Evolutionary conservation across 2,113 vertebrate genomes (phyloP).

Genomic region (Brachyhypopomus occidentalis): DNA sequence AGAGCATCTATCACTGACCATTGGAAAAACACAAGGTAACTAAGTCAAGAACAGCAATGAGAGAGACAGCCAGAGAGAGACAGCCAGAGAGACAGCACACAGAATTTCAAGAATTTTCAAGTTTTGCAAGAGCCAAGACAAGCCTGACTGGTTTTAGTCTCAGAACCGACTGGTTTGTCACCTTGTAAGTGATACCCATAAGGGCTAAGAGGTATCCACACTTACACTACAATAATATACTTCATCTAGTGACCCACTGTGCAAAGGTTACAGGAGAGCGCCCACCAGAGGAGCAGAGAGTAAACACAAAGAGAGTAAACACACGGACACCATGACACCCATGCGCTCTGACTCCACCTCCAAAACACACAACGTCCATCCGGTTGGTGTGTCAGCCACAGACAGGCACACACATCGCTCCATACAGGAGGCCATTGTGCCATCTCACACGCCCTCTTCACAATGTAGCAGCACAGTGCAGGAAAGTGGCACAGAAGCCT

Average conservation of each 20-base stretch:
- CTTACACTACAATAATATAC: neutral
- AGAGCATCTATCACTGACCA: neutral
- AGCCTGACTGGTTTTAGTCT: conserved; percentile 45
- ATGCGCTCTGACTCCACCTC: neutral
- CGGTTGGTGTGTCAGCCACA: conserved; percentile 57
- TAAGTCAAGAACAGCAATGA: conserved; percentile 29
- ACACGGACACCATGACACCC: neutral
- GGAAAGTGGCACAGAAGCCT: neutral
- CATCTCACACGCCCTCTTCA: conserved; percentile 44
- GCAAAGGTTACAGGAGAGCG: neutral
- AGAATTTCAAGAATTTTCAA: conserved; percentile 62
- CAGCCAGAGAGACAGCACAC: neutral
- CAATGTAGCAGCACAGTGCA: conserved; percentile 23
- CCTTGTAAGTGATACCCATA: conserved; percentile 7
- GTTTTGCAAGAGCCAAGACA: conserved; percentile 61
- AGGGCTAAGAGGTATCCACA: neutral
- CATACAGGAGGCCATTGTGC: conserved; percentile 60
- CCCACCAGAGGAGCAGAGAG: neutral
- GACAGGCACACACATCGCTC: conserved; percentile 49
- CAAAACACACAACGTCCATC: conserved; percentile 15
- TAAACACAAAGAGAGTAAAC: conserved; percentile 1
- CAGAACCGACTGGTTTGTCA: conserved; percentile 31
- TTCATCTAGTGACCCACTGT: neutral
- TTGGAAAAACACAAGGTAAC: conserved; percentile 19
- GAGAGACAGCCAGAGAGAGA: conserved; percentile 9